Base-by-base conservation (phyloP, 2,888 invertebrate genomes). In the Acrobasis suavella region DNA sequence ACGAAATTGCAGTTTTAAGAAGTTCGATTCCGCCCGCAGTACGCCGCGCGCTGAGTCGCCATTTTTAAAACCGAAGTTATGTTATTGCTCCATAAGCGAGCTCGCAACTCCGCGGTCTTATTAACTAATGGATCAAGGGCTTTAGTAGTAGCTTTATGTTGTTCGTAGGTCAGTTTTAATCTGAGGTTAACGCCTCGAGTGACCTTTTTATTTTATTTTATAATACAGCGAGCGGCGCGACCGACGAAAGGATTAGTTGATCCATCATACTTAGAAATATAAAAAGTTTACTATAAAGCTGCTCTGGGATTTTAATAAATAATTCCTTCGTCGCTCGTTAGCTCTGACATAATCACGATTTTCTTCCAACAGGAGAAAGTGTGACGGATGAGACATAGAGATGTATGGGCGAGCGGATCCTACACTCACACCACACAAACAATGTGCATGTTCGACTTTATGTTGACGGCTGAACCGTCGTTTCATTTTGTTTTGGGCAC, bases 131-230 rank as follows among this genome's bases (percentile, higher is more conserved):
- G 60, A 60, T 60, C 60, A 60, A 60, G 60, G 60, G 60, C 60
- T 60, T 60, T 82, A 87, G 88, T 91, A 91, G 92, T 88, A 88
- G 92, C 91, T 92, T 91, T 83, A 89, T 92, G 92, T 92, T 85
- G 92, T 92, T 79, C 82, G 89, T 92, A 90, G 88, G 89, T 78
- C 82, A 83, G 77, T 85, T 85, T 82, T 73, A 67, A 78, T 75
- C 68, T 69, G 83, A 79, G 85, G 80, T 73, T 77, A 69, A 77
- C 71, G 75, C 83, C 83, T 83, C 82, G 64, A 72, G 70, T 76
- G 78, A 76, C 69, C 73, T 76, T 72, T 77, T 77, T 74, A 74
- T 72, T 72, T 71, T 67, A 73, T 75, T 78, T 76, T 74, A 74
- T 75, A 76, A 68, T 66, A 75, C 69, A 69, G 77, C 75, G 66